phyloP scores from a whole-genome alignment of 2,888 invertebrate species.

The Asteroscopus sphinx region DNA sequence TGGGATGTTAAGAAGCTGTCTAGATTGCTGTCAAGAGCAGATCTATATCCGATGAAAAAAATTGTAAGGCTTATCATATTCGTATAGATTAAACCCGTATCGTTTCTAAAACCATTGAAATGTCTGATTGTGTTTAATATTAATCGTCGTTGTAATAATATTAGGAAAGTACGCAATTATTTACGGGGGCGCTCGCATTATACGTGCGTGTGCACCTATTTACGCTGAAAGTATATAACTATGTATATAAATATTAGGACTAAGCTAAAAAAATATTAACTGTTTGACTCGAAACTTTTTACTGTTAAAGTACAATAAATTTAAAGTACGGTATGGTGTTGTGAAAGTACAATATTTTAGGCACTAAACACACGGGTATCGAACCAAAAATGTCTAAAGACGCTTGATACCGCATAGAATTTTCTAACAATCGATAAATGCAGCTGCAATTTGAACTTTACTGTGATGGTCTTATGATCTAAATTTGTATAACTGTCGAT shows the following conservation, averaged over 20 bases:
- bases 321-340: too few relatives aligned
- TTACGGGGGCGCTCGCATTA: slow-evolving; percentile 31
- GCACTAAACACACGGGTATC: slow-evolving; percentile 54
- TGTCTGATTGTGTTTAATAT: neutral
- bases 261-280: slow-evolving; percentile 42
- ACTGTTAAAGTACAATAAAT: slow-evolving; percentile 28
- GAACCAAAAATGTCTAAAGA: slow-evolving; percentile 55
- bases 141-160: slow-evolving; percentile 4
- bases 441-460: slow-evolving; percentile 42
- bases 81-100: slow-evolving; percentile 3
- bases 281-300: slow-evolving; percentile 20
- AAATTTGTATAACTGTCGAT: slow-evolving; percentile 44
- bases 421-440: slow-evolving; percentile 11
- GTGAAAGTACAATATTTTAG: slow-evolving; percentile 35
- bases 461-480: slow-evolving; percentile 44
- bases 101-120: slow-evolving; percentile 25
- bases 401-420: slow-evolving; percentile 51
- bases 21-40: too few relatives aligned
- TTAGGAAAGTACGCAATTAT: slow-evolving; percentile 5
- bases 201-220: slow-evolving; percentile 20
- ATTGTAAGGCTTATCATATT: slow-evolving; percentile 3
- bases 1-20: too few relatives aligned
- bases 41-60: too few relatives aligned
- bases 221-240: slow-evolving; percentile 17
- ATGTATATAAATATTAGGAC: slow-evolving; percentile 26